A percentile compares a stretch with the other conserved stretches of the same genome.
phyloP scores from a whole-genome alignment of 2,888 invertebrate species.

The Lasioglossum lativentre region DNA sequence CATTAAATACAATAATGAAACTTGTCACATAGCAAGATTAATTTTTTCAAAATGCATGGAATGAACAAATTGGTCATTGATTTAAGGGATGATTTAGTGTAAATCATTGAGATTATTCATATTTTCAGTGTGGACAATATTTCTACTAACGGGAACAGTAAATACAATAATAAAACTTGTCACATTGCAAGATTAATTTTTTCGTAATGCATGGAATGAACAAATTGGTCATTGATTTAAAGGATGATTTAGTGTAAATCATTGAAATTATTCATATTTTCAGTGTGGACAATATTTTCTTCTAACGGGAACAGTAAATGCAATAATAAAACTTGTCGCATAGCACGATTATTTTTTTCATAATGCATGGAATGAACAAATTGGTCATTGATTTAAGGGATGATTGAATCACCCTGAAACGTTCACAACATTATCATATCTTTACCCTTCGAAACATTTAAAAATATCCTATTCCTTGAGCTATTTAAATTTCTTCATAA shows the following conservation, averaged over 20 bases:
- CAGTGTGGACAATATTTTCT: not conserved
- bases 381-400: too few relatives aligned
- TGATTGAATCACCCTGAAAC: too few relatives aligned
- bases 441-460: not conserved
- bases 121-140: not conserved
- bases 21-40: not conserved
- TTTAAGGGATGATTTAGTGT: not conserved
- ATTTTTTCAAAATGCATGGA: not conserved
- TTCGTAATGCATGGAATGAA: not conserved
- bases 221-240: too few relatives aligned
- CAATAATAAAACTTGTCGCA: not conserved
- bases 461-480: not conserved
- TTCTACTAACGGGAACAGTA: not conserved
- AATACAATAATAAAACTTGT: not conserved
- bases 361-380: not conserved
- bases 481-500: not conserved
- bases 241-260: not conserved
- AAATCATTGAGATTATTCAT: not conserved
- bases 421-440: not conserved
- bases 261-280: too few relatives aligned
- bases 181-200: not conserved
- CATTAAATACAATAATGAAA: not conserved
- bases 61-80: too few relatives aligned
- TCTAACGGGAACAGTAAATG: not conserved
- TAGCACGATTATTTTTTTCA: not conserved